Evolutionary conservation across 2,113 vertebrate species (phyloP).

Genomic region (Mesitornis unicolor): DNA sequence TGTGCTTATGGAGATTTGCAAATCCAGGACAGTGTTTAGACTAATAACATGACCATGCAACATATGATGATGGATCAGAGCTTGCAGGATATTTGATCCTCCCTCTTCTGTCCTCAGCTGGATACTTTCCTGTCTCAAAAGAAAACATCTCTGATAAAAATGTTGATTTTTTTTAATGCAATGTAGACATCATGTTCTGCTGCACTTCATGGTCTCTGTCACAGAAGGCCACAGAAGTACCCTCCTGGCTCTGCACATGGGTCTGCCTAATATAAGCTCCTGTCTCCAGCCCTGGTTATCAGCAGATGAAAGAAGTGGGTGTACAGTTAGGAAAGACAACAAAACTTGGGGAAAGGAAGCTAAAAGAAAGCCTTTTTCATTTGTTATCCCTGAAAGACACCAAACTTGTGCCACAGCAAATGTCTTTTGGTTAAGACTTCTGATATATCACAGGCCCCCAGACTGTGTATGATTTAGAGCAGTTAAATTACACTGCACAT

Average conservation of each 20-base stretch:
- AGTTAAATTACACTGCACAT: not conserved
- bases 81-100: not conserved
- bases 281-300: not conserved
- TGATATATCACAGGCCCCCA: not conserved
- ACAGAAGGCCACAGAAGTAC: not conserved
- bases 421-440: not conserved
- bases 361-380: not conserved
- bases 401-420: not conserved
- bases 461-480: not conserved
- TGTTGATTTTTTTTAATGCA: not conserved
- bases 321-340: not conserved
- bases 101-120: not conserved
- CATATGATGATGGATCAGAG: not conserved
- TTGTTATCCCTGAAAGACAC: not conserved
- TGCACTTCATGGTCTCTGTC: not conserved
- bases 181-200: not conserved
- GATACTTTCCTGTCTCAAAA: not conserved
- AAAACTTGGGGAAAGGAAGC: not conserved
- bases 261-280: not conserved
- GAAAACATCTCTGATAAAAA: not conserved
- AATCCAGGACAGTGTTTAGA: constrained; percentile 22
- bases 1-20: not conserved
- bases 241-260: not conserved
- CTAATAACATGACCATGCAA: not conserved
- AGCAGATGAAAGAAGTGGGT: not conserved